Conservation (phyloP, 35 echinoderm and acorn worm species). For the Patiria miniata region DNA sequence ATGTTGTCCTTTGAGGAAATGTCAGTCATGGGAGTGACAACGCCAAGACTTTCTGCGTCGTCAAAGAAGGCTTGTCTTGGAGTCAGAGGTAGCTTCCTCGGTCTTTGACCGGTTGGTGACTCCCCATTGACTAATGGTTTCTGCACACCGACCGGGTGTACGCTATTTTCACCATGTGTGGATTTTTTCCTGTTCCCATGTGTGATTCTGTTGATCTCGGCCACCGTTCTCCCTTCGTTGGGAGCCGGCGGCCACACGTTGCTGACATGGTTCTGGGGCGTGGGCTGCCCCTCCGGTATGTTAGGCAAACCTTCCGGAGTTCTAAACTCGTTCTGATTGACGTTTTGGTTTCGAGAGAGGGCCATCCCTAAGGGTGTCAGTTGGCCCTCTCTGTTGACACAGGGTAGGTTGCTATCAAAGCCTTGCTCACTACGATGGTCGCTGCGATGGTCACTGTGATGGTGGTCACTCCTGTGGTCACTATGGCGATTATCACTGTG, state of each 20-base stretch:
- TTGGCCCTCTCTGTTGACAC: conserved; percentile 71
- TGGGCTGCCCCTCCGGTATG: conserved; percentile 18
- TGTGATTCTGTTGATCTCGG: not conserved
- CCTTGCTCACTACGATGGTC: not conserved
- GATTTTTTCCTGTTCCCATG: not conserved
- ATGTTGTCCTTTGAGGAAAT: conserved; percentile 19
- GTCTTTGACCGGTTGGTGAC: not conserved
- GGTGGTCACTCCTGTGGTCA: not conserved
- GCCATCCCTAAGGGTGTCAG: conserved; percentile 59
- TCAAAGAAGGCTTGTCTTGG: conserved; percentile 49
- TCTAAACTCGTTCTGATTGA: conserved; percentile 46
- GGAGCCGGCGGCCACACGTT: conserved; percentile 7
- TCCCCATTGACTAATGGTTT: not conserved
- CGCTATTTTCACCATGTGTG: not conserved
- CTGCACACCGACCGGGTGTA: not conserved
- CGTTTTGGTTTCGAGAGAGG: conserved; percentile 25
- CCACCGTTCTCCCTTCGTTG: not conserved
- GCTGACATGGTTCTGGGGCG: conserved; percentile 28
- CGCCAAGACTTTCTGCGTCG: conserved; percentile 13
- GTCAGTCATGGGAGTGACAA: conserved; percentile 10
- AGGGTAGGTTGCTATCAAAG: conserved; percentile 61
- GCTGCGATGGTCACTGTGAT: conserved; percentile 20
- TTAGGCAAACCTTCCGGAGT: conserved; percentile 64
- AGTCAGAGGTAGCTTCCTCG: conserved; percentile 53
- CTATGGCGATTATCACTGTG: conserved; percentile 13